Base-by-base conservation (phyloP, 2,113 vertebrate genomes). In the Cercopithecus mona region DNA sequence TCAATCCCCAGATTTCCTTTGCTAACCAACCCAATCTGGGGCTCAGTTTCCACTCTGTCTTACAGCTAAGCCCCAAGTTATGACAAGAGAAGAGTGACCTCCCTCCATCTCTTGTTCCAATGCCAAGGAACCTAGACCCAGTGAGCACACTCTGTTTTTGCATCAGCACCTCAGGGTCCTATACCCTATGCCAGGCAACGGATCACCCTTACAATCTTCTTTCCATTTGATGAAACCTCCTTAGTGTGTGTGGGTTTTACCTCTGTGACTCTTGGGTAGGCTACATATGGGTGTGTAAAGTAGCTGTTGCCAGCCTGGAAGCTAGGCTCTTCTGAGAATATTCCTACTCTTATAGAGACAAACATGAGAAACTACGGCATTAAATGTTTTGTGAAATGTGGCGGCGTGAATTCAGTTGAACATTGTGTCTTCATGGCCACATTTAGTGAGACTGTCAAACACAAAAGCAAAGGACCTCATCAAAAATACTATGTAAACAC, bases 81-180 rank as follows among this genome's bases (percentile, higher is more conserved):
- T 10, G 30, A 38, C 22, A 25, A 75, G 4, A 17, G 20, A 79
- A 14, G 6, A 30, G 3, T 17, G n/a, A 20, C 25, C 3, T 32
- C 0, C 2, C 40, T 61, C 7, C 5, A 57, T 64, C 9, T 76
- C 25, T 75, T 32, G 7, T 18, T 95, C 38, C 38, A 40, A 45
- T 25, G 43, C 40, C 52, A 25, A 80, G 40, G 64, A 88, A 27
- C 35, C 27, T 30, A 25, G 2, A 45, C 16, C 5, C 23, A 38
- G 20, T 35, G 4, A 25, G 25, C 2, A 27, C 1, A 30, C 13
- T n/a, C n/a, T n/a, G n/a, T n/a, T n/a, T n/a, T n/a, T n/a, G n/a
- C n/a, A n/a, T n/a, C n/a, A n/a, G n/a, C n/a, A n/a, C n/a, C n/a
- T n/a, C n/a, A n/a, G n/a, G n/a, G n/a, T n/a, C n/a, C n/a, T n/a